These are phyloP conservation scores for Andrena camellia DNA, from an alignment of 2,888 invertebrate species.

Conservation along the genomic window DNA sequence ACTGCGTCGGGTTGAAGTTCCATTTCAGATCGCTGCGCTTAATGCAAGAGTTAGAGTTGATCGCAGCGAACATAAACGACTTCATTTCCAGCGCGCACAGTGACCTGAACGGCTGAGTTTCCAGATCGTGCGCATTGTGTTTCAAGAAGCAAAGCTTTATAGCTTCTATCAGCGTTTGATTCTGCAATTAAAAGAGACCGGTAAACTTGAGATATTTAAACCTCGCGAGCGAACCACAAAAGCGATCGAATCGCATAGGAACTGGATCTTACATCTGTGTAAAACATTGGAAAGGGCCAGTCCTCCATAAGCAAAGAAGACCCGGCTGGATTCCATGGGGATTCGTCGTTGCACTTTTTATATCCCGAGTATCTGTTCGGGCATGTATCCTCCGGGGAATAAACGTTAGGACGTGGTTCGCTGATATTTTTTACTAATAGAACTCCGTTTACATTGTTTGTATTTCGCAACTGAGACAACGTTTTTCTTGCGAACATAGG, in stretches of 20 bases:
- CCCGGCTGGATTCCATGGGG: constrained; percentile 93
- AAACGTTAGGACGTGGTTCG: constrained; percentile 70
- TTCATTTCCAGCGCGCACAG: constrained; percentile 95
- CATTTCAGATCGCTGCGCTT: constrained; percentile 88
- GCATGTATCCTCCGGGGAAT: constrained; percentile 90
- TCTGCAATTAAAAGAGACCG: constrained; percentile 69
- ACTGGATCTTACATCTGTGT: constrained; percentile 85
- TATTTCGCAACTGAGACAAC: constrained; percentile 86
- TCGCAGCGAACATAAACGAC: constrained; percentile 96
- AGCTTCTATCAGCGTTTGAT: constrained; percentile 77
- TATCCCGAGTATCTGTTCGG: constrained; percentile 91
- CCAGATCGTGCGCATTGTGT: constrained; percentile 90
- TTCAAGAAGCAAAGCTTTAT: constrained; percentile 86
- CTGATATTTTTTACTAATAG: constrained; percentile 87
- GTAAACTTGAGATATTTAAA: background rate
- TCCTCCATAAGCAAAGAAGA: constrained; percentile 91
- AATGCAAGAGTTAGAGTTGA: constrained; percentile 93
- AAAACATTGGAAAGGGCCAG: constrained; percentile 96
- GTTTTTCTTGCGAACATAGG: constrained; percentile 88
- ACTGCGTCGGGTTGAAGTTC: constrained; percentile 87
- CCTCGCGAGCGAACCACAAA: background rate
- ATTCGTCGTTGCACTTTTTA: constrained; percentile 85
- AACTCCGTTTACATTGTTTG: constrained; percentile 88
- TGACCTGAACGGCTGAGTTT: constrained; percentile 89
- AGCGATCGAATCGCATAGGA: background rate